phyloP scores from a whole-genome alignment of 1,140 invertebrate genomes.

The Cherax destructor region DNA sequence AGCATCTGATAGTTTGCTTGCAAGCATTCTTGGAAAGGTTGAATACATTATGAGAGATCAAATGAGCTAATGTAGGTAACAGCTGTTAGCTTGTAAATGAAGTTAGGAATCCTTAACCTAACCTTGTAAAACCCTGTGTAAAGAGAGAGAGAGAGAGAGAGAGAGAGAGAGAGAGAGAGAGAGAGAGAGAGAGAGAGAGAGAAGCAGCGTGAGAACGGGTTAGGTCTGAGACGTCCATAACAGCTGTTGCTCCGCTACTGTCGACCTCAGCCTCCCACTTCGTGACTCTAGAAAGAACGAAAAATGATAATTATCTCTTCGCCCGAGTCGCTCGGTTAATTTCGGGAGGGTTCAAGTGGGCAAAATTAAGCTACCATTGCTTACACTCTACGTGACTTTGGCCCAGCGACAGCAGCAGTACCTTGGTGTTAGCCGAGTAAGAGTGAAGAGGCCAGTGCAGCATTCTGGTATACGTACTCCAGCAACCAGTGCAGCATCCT shows the following conservation, averaged over 20 bases:
- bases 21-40: background rate
- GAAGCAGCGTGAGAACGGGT: conserved; percentile 29
- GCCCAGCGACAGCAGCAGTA: background rate
- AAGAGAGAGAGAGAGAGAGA: conserved; percentile 18
- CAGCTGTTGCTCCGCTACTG: conserved; percentile 54
- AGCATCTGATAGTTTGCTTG: background rate
- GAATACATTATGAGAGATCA: background rate
- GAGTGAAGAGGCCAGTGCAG: background rate
- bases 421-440: no score
- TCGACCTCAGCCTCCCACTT: conserved; percentile 50
- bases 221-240: conserved; percentile 14
- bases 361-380: conserved; percentile 39
- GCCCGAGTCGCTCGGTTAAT: conserved; percentile 40
- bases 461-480: background rate
- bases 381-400: conserved; percentile 1
- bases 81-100: no score
- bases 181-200: conserved; percentile 37
- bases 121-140: no score
- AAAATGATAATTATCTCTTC: conserved; percentile 59
- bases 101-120: no score
- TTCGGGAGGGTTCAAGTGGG: conserved; percentile 13
- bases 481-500: no score
- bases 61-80: background rate
- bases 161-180: conserved; percentile 35
- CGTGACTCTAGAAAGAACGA: conserved; percentile 46